A percentile compares a stretch with the other conserved stretches of the same genome.
phyloP scores from a whole-genome alignment of 2,797 vertebrate genomes.

The Gymnothorax reevesii region DNA sequence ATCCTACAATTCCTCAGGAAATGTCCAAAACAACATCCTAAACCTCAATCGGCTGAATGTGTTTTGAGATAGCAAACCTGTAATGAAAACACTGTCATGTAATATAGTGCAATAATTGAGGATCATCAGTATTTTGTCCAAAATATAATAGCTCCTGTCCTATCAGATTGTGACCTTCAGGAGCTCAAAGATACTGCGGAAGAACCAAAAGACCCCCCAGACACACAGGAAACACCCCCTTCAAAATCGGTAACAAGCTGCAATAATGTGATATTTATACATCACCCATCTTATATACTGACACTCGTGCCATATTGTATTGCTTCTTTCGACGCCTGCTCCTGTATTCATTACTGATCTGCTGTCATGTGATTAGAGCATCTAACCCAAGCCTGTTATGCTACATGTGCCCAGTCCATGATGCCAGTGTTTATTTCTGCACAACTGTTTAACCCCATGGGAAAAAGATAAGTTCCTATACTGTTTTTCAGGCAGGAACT shows the following conservation, averaged over 20 bases:
- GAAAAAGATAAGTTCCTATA: no score
- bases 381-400: no score
- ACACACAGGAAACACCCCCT: conserved; percentile 60
- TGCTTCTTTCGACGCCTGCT: no score
- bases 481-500: no score
- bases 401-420: no score
- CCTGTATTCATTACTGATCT: no score
- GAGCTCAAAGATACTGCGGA: conserved; percentile 87
- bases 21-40: not conserved
- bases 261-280: not conserved
- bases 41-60: not conserved
- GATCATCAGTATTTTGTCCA: not conserved
- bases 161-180: conserved; percentile 88
- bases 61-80: not conserved
- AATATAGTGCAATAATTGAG: not conserved
- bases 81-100: not conserved
- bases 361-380: no score
- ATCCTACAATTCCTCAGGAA: no score
- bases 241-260: conserved; percentile 66
- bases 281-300: not conserved
- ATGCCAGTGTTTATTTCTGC: no score
- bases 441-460: no score
- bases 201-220: conserved; percentile 79
- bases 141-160: conserved; percentile 15
- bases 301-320: not conserved